Conservation (phyloP, 2,888 invertebrate species). For the Parasteatoda lunata region DNA sequence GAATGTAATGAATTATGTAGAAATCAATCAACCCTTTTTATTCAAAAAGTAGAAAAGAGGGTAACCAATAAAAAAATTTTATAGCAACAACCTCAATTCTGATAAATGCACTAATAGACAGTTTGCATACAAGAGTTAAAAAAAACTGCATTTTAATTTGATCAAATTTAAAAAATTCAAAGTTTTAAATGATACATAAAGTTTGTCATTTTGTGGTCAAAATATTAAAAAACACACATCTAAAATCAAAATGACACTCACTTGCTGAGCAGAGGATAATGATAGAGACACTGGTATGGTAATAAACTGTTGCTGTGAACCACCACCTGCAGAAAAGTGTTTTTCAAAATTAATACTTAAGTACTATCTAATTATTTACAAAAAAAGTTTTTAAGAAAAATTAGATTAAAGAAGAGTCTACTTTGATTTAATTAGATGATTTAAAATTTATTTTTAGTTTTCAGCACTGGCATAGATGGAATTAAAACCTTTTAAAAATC, state of each 20-base stretch:
- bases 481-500: background rate
- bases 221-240: no score
- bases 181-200: no score
- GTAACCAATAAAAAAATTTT: no score
- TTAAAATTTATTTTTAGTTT: background rate
- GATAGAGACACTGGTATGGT: constrained; percentile 75
- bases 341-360: background rate
- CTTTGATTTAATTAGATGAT: background rate
- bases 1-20: no score
- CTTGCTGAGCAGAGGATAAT: constrained; percentile 72
- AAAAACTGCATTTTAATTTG: no score
- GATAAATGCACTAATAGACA: no score
- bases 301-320: constrained; percentile 73
- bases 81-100: no score
- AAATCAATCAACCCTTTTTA: no score
- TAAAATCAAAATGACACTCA: constrained; percentile 45
- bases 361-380: background rate
- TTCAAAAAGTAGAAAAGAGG: no score
- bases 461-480: background rate
- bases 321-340: constrained; percentile 21
- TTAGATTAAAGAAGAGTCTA: background rate
- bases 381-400: background rate
- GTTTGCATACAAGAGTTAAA: no score
- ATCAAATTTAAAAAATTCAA: no score
- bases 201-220: no score